These are phyloP conservation scores for Neostethus bicornis DNA, from an alignment of 2,797 vertebrate genomes.

Conservation along the genomic window DNA sequence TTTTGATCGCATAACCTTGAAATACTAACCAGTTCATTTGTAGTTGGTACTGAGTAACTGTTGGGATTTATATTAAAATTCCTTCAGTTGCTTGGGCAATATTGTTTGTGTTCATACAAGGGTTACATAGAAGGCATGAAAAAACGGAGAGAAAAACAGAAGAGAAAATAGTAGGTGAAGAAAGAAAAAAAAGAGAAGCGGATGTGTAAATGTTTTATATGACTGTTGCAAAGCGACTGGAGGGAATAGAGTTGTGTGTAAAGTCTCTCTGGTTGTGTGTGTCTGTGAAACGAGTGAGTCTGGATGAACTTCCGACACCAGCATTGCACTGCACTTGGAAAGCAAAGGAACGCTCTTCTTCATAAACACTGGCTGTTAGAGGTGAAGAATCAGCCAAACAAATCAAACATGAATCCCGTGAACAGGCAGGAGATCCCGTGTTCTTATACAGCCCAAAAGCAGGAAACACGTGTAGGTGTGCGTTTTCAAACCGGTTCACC, in stretches of 20 bases:
- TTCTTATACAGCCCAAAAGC: no score
- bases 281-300: conserved; percentile 25
- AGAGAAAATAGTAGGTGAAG: neutral
- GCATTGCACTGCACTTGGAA: conserved; percentile 4
- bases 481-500: conserved; percentile 16
- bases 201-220: conserved; percentile 61
- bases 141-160: neutral
- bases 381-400: conserved; percentile 9
- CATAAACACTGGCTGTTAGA: conserved; percentile 1
- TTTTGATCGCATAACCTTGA: no score
- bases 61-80: no score
- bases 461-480: no score
- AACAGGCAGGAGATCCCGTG: no score
- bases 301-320: conserved; percentile 26
- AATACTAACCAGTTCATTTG: no score
- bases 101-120: no score
- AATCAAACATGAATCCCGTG: no score
- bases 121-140: no score
- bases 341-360: conserved; percentile 10
- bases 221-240: conserved; percentile 23
- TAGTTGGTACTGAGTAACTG: no score
- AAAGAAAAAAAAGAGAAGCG: conserved; percentile 3
- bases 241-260: conserved; percentile 26
- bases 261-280: conserved; percentile 24
- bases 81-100: no score